Conservation (phyloP, 2,113 vertebrate species). For the Pygoscelis adeliae region DNA sequence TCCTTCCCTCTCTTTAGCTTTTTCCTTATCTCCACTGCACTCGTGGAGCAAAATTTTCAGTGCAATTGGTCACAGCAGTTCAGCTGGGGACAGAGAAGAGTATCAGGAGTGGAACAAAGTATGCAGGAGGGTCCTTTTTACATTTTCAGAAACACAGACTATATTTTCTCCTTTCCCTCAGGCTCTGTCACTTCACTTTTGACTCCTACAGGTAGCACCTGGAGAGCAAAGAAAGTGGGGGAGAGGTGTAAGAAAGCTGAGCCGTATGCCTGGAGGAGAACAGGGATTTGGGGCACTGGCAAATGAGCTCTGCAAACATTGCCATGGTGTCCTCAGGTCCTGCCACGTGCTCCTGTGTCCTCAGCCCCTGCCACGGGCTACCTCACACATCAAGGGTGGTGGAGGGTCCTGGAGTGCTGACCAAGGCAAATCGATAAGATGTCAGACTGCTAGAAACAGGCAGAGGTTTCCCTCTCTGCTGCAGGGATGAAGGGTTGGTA, state of each 20-base stretch:
- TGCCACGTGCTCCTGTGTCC: background rate
- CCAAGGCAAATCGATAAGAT: background rate
- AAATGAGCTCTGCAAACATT: background rate
- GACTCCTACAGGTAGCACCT: background rate
- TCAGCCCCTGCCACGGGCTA: background rate
- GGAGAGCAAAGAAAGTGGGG: background rate
- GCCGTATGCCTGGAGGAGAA: background rate
- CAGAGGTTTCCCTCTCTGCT: background rate
- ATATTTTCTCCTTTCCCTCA: background rate
- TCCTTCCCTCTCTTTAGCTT: background rate
- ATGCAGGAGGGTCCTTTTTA: background rate
- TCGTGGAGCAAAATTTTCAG: background rate
- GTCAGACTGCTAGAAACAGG: background rate
- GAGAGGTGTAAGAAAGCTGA: slow-evolving; percentile 49
- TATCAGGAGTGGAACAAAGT: background rate
- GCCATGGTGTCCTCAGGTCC: background rate
- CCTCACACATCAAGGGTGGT: background rate
- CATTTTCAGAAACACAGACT: background rate
- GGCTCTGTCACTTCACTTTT: background rate
- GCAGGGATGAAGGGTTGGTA: background rate
- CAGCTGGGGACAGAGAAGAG: background rate
- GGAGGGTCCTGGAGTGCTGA: background rate
- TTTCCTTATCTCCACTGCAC: background rate
- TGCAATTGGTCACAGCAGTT: background rate
- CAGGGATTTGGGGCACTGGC: background rate